Percentiles rank a stretch among this genome's conserved stretches.
Conservation (phyloP, 2,113 vertebrate genomes). For the Misgurnus mizolepis region DNA sequence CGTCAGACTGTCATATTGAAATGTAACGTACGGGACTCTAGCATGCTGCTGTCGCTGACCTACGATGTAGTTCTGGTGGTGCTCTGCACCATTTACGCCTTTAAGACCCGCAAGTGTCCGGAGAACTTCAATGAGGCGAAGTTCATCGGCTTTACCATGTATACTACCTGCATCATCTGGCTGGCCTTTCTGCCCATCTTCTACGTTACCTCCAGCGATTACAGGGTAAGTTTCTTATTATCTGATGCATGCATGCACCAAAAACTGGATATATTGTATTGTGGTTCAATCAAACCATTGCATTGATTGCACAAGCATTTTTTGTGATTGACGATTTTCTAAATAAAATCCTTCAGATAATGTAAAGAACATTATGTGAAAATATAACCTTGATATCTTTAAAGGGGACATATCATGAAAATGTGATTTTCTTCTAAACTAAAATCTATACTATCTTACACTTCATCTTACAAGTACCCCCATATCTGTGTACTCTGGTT, state of each 20-base stretch:
- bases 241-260: neutral
- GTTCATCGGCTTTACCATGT: slow-evolving; percentile 99
- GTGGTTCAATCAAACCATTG: too few species aligned
- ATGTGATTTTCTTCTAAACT: too few species aligned
- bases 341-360: too few species aligned
- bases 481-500: too few species aligned
- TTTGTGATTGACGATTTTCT: too few species aligned
- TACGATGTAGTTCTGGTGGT: slow-evolving; percentile 97
- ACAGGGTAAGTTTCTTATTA: slow-evolving; percentile 86
- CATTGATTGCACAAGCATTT: too few species aligned
- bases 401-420: too few species aligned
- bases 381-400: too few species aligned
- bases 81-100: slow-evolving; percentile 97
- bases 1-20: slow-evolving; percentile 97
- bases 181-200: slow-evolving; percentile 99
- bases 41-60: slow-evolving; percentile 93
- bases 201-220: slow-evolving; percentile 99
- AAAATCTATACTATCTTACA: too few species aligned
- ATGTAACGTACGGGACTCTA: slow-evolving; percentile 96
- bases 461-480: too few species aligned
- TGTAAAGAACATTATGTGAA: too few species aligned
- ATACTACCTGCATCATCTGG: slow-evolving; percentile 99
- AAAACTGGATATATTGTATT: neutral
- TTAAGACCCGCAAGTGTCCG: slow-evolving; percentile 98
- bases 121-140: slow-evolving; percentile 99